Conservation (phyloP, 2,797 vertebrate genomes). For the Linurgus olivaceus region DNA sequence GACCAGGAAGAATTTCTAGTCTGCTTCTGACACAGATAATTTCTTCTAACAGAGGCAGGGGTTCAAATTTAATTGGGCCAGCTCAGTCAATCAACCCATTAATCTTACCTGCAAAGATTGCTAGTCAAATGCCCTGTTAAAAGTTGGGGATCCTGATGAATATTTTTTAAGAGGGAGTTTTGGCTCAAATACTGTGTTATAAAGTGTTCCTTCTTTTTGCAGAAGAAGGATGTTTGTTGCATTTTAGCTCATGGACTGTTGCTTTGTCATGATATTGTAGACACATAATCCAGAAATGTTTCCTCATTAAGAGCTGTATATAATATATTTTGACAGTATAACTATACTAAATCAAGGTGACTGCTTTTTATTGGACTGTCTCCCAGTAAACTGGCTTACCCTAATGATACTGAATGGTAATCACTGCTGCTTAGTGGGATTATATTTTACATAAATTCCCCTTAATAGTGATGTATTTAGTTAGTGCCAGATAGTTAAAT, state of each 20-base stretch:
- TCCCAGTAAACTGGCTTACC: constrained; percentile 8
- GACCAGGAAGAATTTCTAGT: neutral
- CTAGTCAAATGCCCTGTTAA: neutral
- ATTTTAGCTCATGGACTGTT: neutral
- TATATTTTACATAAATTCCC: constrained; percentile 49
- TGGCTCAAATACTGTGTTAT: neutral
- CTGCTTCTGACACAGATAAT: neutral
- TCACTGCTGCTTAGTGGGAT: constrained; percentile 16
- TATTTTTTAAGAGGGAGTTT: neutral
- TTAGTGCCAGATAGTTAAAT: constrained; percentile 50
- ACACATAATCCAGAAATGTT: neutral
- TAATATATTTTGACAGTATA: neutral
- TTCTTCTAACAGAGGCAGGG: neutral
- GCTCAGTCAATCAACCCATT: neutral
- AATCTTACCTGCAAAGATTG: neutral
- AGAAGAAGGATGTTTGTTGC: neutral
- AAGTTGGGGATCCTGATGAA: neutral
- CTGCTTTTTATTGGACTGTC: constrained; percentile 24
- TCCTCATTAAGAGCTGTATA: neutral
- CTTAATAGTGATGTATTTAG: constrained; percentile 38
- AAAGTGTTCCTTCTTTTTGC: neutral
- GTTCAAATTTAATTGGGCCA: neutral
- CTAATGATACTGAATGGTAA: constrained; percentile 9
- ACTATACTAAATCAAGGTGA: constrained; percentile 22
- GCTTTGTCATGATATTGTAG: neutral